Evolutionary conservation across 2,113 vertebrate genomes (phyloP).

Genomic region (Stegastes partitus): DNA sequence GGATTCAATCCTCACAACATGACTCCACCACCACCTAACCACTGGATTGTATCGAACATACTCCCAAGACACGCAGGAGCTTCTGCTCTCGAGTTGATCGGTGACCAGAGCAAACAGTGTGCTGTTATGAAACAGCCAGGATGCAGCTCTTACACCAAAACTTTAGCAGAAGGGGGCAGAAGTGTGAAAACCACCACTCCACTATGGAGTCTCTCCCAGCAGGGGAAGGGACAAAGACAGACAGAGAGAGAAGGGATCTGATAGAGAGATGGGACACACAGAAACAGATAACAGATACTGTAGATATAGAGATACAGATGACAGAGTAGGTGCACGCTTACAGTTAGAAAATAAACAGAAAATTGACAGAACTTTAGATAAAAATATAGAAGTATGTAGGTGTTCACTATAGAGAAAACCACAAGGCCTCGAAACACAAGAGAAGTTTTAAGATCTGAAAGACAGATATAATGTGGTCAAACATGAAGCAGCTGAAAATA

Average conservation of each 20-base stretch:
- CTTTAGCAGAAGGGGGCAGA: constrained; percentile 28
- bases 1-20: constrained; percentile 34
- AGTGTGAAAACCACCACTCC: constrained; percentile 54
- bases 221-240: constrained; percentile 38
- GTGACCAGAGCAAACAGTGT: not conserved
- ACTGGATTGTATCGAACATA: not conserved
- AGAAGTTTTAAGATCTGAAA: not conserved
- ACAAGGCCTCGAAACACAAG: not conserved
- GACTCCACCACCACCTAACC: constrained; percentile 5
- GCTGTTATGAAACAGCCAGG: constrained; percentile 15
- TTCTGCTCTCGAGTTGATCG: not conserved
- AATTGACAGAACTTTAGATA: constrained; percentile 23
- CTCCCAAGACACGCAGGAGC: constrained; percentile 1
- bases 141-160: constrained; percentile 11
- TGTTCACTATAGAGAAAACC: constrained; percentile 11
- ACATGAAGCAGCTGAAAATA: constrained; percentile 1
- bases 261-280: constrained; percentile 86
- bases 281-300: constrained; percentile 89
- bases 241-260: constrained; percentile 47
- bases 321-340: constrained; percentile 43
- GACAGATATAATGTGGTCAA: not conserved
- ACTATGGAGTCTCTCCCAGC: constrained; percentile 18
- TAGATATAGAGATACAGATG: constrained; percentile 72
- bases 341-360: constrained; percentile 45
- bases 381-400: not conserved